Conservation (phyloP, 2,888 invertebrate species). For the Tineola bisselliella region DNA sequence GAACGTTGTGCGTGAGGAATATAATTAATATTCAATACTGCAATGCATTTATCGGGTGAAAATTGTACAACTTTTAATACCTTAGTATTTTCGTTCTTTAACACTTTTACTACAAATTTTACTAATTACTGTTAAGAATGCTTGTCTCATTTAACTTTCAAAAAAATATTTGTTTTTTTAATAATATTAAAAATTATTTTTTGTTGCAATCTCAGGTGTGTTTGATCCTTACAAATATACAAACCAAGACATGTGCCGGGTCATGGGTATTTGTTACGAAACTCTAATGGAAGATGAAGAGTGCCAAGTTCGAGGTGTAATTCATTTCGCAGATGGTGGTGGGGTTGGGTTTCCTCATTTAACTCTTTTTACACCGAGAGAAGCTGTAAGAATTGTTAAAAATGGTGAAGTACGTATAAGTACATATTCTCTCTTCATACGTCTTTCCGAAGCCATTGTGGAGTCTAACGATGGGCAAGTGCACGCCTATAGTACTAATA, state of each 20-base stretch:
- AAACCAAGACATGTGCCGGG: constrained; percentile 80
- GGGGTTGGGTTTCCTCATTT: constrained; percentile 80
- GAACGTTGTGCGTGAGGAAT: too few relatives aligned
- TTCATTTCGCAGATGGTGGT: constrained; percentile 80
- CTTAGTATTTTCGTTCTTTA: too few relatives aligned
- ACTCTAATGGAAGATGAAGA: constrained; percentile 84
- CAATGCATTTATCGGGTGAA: too few relatives aligned
- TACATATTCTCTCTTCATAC: too few relatives aligned
- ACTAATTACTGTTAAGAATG: too few relatives aligned
- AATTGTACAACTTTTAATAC: too few relatives aligned
- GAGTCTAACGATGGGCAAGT: too few relatives aligned
- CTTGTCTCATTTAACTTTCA: too few relatives aligned
- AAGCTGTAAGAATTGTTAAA: constrained; percentile 81
- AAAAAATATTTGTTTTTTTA: neutral
- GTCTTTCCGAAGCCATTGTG: too few relatives aligned
- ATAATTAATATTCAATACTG: too few relatives aligned
- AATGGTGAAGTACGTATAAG: constrained; percentile 76
- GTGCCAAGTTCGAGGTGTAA: constrained; percentile 79
- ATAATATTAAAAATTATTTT: neutral
- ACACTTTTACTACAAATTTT: too few relatives aligned
- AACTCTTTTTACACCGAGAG: constrained; percentile 80
- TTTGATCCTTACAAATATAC: constrained; percentile 82
- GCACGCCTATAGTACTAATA: too few relatives aligned
- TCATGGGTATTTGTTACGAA: constrained; percentile 81
- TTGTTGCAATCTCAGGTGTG: constrained; percentile 62